Evolutionary conservation across 2,797 vertebrate species (phyloP).

Genomic region (Pseudochromis fuscus): DNA sequence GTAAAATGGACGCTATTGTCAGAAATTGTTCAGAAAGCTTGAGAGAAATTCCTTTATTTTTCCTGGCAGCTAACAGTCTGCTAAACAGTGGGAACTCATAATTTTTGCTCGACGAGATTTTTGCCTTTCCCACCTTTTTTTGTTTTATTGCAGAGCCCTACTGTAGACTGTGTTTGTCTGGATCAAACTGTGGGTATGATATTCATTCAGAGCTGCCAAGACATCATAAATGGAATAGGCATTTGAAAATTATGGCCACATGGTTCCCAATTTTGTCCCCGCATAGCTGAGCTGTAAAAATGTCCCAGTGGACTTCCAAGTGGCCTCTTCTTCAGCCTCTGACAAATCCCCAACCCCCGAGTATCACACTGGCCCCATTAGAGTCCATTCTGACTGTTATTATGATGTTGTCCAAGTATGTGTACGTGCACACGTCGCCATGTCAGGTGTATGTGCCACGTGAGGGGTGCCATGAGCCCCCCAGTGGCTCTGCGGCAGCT

Average conservation of each 20-base stretch:
- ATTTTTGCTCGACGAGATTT: slow-evolving; percentile 9
- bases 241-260: slow-evolving; percentile 51
- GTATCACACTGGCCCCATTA: slow-evolving; percentile 1
- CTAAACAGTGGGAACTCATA: slow-evolving; percentile 38
- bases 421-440: slow-evolving; percentile 20
- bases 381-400: slow-evolving; percentile 15
- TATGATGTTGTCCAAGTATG: slow-evolving; percentile 21
- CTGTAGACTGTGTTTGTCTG: slow-evolving; percentile 42
- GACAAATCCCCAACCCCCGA: slow-evolving; percentile 23
- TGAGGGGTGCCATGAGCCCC: slow-evolving; percentile 40
- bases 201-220: slow-evolving; percentile 33
- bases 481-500: slow-evolving; percentile 26
- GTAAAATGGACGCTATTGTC: slow-evolving; percentile 79
- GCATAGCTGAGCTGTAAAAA: slow-evolving; percentile 54
- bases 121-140: slow-evolving; percentile 41
- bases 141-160: too few species aligned
- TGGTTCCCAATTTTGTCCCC: slow-evolving; percentile 50
- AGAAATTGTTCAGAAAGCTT: slow-evolving; percentile 27
- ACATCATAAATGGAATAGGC: slow-evolving; percentile 42
- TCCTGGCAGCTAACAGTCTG: slow-evolving; percentile 39
- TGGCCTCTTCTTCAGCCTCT: slow-evolving; percentile 27
- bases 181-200: slow-evolving; percentile 45
- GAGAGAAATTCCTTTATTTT: slow-evolving; percentile 57
- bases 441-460: slow-evolving; percentile 69
- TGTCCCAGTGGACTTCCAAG: slow-evolving; percentile 41